Conservation (phyloP, 2,113 vertebrate species). For the Coturnix japonica region DNA sequence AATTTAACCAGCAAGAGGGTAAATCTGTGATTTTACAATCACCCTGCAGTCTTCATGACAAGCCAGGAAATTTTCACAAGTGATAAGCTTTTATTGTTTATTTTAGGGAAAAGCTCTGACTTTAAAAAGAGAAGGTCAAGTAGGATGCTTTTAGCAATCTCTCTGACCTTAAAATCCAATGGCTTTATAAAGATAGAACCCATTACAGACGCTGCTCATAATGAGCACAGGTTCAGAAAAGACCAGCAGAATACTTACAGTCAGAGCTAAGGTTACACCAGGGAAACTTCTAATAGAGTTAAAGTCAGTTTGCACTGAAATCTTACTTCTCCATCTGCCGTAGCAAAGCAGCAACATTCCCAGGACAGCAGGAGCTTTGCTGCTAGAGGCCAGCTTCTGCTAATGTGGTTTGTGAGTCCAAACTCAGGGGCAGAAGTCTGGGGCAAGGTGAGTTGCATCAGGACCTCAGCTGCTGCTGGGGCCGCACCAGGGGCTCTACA, state of each 20-base stretch:
- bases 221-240: background rate
- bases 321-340: background rate
- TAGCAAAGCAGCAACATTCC: background rate
- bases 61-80: background rate
- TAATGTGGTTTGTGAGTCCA: background rate
- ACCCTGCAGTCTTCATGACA: background rate
- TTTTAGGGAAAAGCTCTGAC: background rate
- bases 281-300: background rate
- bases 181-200: background rate
- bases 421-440: background rate
- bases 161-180: constrained; percentile 8
- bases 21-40: background rate
- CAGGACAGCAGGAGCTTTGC: background rate
- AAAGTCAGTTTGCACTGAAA: background rate
- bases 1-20: background rate
- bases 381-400: background rate
- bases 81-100: background rate
- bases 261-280: background rate
- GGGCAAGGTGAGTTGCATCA: background rate
- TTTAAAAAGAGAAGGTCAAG: constrained; percentile 7
- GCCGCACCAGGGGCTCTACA: background rate
- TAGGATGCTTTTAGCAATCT: background rate
- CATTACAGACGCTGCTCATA: background rate
- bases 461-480: background rate
- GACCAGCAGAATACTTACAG: background rate